phyloP scores from a whole-genome alignment of 2,888 invertebrate species.

The Aricia artaxerxes region DNA sequence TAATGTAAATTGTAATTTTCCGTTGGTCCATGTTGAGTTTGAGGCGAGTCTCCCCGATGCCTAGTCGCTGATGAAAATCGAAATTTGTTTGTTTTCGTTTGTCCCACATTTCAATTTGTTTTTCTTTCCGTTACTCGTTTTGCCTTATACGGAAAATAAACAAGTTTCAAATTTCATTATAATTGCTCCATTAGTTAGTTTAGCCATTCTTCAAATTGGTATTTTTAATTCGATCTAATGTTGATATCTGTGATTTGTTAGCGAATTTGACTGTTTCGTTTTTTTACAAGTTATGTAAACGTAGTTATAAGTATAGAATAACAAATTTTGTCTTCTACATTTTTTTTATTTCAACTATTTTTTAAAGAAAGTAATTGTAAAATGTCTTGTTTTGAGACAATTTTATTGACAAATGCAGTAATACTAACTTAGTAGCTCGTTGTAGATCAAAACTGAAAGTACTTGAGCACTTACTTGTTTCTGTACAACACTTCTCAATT shows the following conservation, averaged over 20 bases:
- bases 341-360: not conserved
- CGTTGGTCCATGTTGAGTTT: constrained; percentile 51
- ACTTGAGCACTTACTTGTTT: not conserved
- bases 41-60: constrained; percentile 68
- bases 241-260: constrained; percentile 46
- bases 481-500: not conserved
- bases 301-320: constrained; percentile 24
- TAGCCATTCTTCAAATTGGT: constrained; percentile 75
- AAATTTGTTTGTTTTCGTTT: constrained; percentile 58
- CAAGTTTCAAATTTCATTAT: constrained; percentile 68
- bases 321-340: constrained; percentile 18
- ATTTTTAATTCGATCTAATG: constrained; percentile 62
- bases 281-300: constrained; percentile 35
- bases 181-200: constrained; percentile 79
- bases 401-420: not conserved
- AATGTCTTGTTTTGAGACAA: not conserved
- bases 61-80: constrained; percentile 70
- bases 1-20: constrained; percentile 58
- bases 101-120: constrained; percentile 38
- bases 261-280: constrained; percentile 36
- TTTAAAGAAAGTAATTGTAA: not conserved
- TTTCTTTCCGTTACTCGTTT: constrained; percentile 34
- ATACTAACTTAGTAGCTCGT: not conserved
- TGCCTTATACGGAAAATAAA: constrained; percentile 48
- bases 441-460: not conserved